phyloP scores from a whole-genome alignment of 2,113 vertebrate species.

The Micromys minutus region DNA sequence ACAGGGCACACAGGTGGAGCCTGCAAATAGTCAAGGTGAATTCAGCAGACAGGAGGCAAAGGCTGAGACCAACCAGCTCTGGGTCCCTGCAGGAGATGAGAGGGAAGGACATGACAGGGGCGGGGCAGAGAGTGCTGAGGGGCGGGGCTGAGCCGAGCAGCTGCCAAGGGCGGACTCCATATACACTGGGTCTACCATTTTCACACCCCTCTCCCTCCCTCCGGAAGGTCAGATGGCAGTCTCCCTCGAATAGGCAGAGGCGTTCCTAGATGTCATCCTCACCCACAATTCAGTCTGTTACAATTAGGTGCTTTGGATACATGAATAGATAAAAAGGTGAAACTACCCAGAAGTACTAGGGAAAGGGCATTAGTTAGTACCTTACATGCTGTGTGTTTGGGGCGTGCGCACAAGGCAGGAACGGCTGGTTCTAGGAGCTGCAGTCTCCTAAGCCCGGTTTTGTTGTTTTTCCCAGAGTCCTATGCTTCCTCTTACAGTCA shows the following conservation, averaged over 20 bases:
- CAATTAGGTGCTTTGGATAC: background rate
- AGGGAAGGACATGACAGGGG: too few species aligned
- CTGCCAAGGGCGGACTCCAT: background rate
- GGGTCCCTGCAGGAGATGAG: rapidly evolving
- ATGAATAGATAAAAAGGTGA: background rate
- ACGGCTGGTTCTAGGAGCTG: too few species aligned
- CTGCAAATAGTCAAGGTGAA: background rate
- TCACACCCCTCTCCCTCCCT: background rate
- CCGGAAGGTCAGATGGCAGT: background rate
- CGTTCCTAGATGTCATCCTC: background rate
- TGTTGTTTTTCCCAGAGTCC: background rate
- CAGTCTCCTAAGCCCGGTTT: background rate
- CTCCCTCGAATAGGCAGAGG: background rate
- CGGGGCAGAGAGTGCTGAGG: too few species aligned
- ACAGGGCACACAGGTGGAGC: too few species aligned
- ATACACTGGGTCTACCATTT: background rate
- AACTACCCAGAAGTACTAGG: background rate
- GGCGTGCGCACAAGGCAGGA: too few species aligned
- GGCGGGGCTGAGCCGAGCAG: background rate
- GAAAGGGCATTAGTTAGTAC: background rate
- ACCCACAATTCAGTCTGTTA: background rate
- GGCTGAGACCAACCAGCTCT: background rate
- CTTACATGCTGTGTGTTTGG: background rate
- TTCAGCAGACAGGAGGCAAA: background rate
- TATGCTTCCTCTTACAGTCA: background rate